Conservation (phyloP, 2,888 invertebrate genomes). For the Polydrusus tereticollis region DNA sequence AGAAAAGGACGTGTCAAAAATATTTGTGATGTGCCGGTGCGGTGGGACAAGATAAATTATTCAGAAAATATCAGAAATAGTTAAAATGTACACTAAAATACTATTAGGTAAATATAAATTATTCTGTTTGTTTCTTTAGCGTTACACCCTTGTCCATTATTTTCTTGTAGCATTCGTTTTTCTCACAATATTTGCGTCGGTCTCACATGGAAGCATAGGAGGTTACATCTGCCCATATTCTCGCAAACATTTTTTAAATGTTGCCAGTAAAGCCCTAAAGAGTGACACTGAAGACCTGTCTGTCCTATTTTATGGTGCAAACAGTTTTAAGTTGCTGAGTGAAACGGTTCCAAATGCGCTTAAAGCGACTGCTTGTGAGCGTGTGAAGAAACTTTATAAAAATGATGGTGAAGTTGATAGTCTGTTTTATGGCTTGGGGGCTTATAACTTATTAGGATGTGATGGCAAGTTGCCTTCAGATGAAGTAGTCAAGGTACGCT, state of each 20-base stretch:
- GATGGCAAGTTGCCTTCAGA: slow-evolving; percentile 60
- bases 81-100: slow-evolving; percentile 49
- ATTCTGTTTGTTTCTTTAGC: not conserved
- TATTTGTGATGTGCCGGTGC: slow-evolving; percentile 55
- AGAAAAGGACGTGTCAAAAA: slow-evolving; percentile 53
- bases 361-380: slow-evolving; percentile 68
- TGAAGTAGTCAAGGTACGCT: slow-evolving; percentile 68
- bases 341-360: slow-evolving; percentile 70
- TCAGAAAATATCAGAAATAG: slow-evolving; percentile 38
- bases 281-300: slow-evolving; percentile 71
- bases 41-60: slow-evolving; percentile 45
- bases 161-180: slow-evolving; percentile 51
- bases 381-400: slow-evolving; percentile 60
- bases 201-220: slow-evolving; percentile 61
- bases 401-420: slow-evolving; percentile 55
- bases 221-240: slow-evolving; percentile 63
- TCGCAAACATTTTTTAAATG: slow-evolving; percentile 58
- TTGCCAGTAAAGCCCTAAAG: slow-evolving; percentile 58
- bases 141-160: not conserved
- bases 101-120: slow-evolving; percentile 49
- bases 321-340: slow-evolving; percentile 79
- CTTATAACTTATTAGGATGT: slow-evolving; percentile 61
- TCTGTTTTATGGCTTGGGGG: slow-evolving; percentile 58
- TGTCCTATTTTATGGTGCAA: slow-evolving; percentile 79
- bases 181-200: slow-evolving; percentile 41